A percentile compares a stretch with the other conserved stretches of the same genome.
phyloP scores from a whole-genome alignment of 2,797 vertebrate genomes.

The Synaphobranchus kaupii region DNA sequence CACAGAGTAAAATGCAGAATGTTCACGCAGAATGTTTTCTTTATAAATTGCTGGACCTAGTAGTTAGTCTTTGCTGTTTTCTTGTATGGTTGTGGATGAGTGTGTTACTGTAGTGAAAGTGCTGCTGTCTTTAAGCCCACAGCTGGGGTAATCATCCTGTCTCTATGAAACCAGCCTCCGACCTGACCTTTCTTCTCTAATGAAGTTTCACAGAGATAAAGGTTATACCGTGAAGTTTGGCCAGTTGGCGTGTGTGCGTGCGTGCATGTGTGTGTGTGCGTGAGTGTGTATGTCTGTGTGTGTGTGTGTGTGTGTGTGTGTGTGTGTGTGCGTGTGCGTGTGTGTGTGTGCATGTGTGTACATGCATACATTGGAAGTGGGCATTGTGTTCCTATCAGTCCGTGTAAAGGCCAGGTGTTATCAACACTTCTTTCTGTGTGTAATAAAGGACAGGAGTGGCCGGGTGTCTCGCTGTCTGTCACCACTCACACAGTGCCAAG shows the following conservation, averaged over 20 bases:
- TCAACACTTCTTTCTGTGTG: constrained; percentile 42
- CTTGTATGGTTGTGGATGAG: constrained; percentile 17
- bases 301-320: background rate
- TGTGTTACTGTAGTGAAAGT: constrained; percentile 29
- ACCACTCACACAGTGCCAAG: constrained; percentile 69
- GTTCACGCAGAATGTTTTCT: constrained; percentile 29
- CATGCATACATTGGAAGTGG: background rate
- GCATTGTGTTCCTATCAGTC: background rate
- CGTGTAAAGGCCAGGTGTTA: constrained; percentile 54
- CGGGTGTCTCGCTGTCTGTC: constrained; percentile 61
- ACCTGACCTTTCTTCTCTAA: constrained; percentile 70
- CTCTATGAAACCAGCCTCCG: constrained; percentile 44
- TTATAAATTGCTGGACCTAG: constrained; percentile 23
- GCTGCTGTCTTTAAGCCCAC: constrained; percentile 9
- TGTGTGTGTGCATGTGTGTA: background rate
- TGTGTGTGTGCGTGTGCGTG: constrained; percentile 26
- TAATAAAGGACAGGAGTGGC: constrained; percentile 60
- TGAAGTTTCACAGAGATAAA: constrained; percentile 66
- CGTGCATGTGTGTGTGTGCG: constrained; percentile 2
- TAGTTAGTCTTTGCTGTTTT: background rate
- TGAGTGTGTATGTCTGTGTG: background rate
- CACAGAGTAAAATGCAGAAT: background rate
- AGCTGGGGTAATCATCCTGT: constrained; percentile 32
- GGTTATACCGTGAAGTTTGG: constrained; percentile 57
- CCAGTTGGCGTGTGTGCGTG: constrained; percentile 27